Percentiles rank a stretch among this genome's conserved stretches.
Conservation (phyloP, 2,113 vertebrate species). For the Corydoras sp. region DNA sequence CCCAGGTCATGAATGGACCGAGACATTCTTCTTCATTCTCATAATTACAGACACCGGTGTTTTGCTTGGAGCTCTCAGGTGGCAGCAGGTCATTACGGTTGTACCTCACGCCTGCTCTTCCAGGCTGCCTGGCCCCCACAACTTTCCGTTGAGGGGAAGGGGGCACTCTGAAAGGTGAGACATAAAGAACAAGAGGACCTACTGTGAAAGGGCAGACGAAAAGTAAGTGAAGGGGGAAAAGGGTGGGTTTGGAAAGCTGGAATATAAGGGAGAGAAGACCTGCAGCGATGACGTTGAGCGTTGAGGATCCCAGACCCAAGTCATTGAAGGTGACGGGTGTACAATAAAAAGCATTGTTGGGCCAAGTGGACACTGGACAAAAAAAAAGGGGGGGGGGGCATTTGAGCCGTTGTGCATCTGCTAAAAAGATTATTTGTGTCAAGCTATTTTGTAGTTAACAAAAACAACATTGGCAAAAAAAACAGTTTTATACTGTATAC, state of each 20-base stretch:
- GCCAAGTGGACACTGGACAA: too few species aligned
- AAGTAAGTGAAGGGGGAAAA: slow-evolving; percentile 3
- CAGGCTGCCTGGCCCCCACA: slow-evolving; percentile 28
- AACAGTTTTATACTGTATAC: too few species aligned
- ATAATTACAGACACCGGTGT: slow-evolving; percentile 45
- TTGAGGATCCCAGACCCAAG: neutral
- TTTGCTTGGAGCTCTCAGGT: slow-evolving; percentile 48
- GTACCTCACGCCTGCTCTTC: slow-evolving; percentile 10
- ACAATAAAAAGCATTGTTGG: too few species aligned
- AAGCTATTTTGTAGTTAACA: too few species aligned
- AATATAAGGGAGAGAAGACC: neutral
- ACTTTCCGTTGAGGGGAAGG: slow-evolving; percentile 37
- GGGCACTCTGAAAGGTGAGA: slow-evolving; percentile 18
- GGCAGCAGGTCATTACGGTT: slow-evolving; percentile 47
- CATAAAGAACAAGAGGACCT: slow-evolving; percentile 22
- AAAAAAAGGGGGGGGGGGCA: too few species aligned
- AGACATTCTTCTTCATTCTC: slow-evolving; percentile 29
- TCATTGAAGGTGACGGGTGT: too few species aligned
- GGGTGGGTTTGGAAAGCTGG: neutral
- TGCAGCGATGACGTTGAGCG: neutral
- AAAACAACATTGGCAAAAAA: too few species aligned
- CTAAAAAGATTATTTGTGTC: too few species aligned
- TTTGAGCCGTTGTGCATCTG: too few species aligned
- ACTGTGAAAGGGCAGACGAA: slow-evolving; percentile 16
- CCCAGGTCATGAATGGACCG: slow-evolving; percentile 12